Conservation (phyloP, 2,888 invertebrate species). For the Idaea straminata region DNA sequence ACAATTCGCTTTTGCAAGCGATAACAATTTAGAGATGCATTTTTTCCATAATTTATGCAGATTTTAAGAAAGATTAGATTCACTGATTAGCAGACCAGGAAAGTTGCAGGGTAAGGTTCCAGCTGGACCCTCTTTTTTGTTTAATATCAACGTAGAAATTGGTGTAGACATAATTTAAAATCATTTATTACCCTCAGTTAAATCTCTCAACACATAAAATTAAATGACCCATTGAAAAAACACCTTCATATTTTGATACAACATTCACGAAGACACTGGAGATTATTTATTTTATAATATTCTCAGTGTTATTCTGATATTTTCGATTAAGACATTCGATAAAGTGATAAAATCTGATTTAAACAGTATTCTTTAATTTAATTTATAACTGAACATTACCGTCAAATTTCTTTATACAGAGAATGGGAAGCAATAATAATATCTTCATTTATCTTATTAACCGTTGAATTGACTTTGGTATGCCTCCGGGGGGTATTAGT, state of each 20-base stretch:
- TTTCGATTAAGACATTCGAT: constrained; percentile 9
- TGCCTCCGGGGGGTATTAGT: too few species aligned
- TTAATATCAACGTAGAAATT: background rate
- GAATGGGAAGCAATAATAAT: constrained; percentile 27
- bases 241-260: background rate
- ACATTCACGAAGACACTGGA: background rate
- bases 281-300: background rate
- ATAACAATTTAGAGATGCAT: background rate
- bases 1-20: constrained; percentile 27
- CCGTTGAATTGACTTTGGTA: background rate
- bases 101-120: too few species aligned
- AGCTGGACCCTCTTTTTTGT: too few species aligned
- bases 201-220: constrained; percentile 2
- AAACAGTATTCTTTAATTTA: constrained; percentile 6
- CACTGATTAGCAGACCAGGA: background rate
- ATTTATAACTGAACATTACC: background rate
- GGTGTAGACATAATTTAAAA: background rate
- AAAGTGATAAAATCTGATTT: constrained; percentile 34
- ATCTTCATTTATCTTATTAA: constrained; percentile 36
- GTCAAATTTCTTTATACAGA: constrained; percentile 25
- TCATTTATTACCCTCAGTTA: background rate
- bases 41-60: background rate
- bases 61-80: background rate
- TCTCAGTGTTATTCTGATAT: background rate
- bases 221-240: background rate